A percentile compares a stretch with the other conserved stretches of the same genome.
Evolutionary conservation across 2,888 invertebrate genomes (phyloP).

Genomic region (Agonopterix alstromeriana): DNA sequence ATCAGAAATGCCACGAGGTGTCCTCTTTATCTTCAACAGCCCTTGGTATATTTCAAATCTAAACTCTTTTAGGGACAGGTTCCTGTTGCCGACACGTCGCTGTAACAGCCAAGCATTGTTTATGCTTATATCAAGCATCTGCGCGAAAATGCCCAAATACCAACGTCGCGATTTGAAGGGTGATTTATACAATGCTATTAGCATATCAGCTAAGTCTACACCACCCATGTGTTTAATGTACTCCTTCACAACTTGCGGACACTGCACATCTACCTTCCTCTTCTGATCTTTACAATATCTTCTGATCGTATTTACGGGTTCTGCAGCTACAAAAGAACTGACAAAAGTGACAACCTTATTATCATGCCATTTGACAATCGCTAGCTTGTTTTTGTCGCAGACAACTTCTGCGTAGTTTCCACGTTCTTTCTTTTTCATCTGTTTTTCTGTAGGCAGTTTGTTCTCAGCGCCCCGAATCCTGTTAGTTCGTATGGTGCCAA

Average conservation of each 20-base stretch:
- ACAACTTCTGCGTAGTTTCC: slow-evolving; percentile 14
- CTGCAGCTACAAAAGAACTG: slow-evolving; percentile 22
- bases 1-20: neutral
- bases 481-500: slow-evolving; percentile 20
- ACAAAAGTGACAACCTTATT: slow-evolving; percentile 27
- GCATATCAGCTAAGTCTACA: slow-evolving; percentile 28
- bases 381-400: slow-evolving; percentile 16
- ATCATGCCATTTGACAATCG: slow-evolving; percentile 25
- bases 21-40: neutral
- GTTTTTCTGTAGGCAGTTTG: slow-evolving; percentile 14
- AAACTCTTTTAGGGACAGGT: neutral
- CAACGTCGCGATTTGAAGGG: slow-evolving; percentile 23
- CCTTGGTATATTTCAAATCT: neutral
- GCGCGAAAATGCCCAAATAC: slow-evolving; percentile 29
- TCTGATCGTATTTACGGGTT: slow-evolving; percentile 23
- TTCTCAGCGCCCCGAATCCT: slow-evolving; percentile 18
- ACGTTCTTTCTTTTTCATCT: slow-evolving; percentile 18
- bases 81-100: neutral
- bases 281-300: too few species aligned
- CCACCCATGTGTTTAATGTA: slow-evolving; percentile 36
- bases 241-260: slow-evolving; percentile 27
- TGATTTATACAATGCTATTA: slow-evolving; percentile 20
- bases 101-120: slow-evolving; percentile 18
- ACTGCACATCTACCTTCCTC: slow-evolving; percentile 21
- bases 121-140: slow-evolving; percentile 19